A percentile compares a stretch with the other conserved stretches of the same genome.
Evolutionary conservation across 2,888 invertebrate species (phyloP).

Genomic region (Lasioglossum malachurum): DNA sequence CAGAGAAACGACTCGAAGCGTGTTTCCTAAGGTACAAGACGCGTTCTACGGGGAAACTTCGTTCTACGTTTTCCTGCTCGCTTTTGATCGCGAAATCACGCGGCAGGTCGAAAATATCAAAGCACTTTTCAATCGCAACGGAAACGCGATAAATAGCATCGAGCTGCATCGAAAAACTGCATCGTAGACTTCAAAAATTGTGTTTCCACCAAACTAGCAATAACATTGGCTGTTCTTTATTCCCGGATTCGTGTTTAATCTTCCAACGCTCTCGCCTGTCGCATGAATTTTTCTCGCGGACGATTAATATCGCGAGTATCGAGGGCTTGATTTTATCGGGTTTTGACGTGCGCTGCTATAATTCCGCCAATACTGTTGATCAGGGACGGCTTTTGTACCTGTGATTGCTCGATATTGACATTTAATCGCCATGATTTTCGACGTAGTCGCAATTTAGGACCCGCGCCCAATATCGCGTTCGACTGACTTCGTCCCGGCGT

Average conservation of each 20-base stretch:
- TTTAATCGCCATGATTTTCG: constrained; percentile 12
- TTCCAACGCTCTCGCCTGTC: background rate
- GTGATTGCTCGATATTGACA: constrained; percentile 12
- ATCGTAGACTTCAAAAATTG: background rate
- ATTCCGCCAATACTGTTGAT: constrained; percentile 16
- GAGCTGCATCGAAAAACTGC: background rate
- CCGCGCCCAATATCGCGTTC: background rate
- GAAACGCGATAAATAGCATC: background rate
- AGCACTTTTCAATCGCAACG: background rate
- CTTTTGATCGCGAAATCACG: background rate
- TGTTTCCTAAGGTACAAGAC: background rate
- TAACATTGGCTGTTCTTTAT: background rate
- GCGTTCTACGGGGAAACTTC: background rate
- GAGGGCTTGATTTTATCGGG: constrained; percentile 13
- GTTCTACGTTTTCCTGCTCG: background rate
- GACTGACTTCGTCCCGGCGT: background rate
- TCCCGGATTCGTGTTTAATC: background rate
- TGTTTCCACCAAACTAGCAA: background rate
- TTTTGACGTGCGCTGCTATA: background rate
- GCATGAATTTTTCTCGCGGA: background rate
- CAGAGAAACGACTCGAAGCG: background rate
- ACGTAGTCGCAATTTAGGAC: background rate
- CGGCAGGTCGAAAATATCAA: background rate
- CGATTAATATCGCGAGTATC: background rate
- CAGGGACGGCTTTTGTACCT: constrained; percentile 8